Base-by-base conservation (phyloP, 1,140 invertebrate species). In the Zaprionus lachaisei region DNA sequence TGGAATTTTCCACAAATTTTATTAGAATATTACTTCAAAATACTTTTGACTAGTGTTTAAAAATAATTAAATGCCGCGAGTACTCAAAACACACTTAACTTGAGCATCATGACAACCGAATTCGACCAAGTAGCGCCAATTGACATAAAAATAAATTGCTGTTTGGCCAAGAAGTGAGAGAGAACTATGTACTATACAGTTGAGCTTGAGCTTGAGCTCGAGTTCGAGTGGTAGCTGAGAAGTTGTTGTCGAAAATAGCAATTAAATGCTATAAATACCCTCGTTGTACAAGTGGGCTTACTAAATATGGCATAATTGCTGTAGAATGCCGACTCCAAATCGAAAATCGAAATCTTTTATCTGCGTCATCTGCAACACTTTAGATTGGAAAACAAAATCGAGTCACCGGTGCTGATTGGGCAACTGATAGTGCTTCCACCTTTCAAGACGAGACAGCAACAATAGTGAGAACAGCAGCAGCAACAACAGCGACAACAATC, bases 281-380 rank as follows among this genome's bases (percentile, higher is more conserved):
- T 7, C 11, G 22, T 9, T 55, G 28, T 15, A 57, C 58, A 55
- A 77, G 62, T 61, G 69, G 37, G 15, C 24, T n/a, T 63, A 74
- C 84, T 67, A 77, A 81, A 81, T 79, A 81, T 77, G 85, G 85
- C 81, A 77, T 77, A 81, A 87, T 87, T 85, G 81, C 63, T 70
- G 67, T 51, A 51, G 72, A 77, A 69, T 67, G 62, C 66, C 70
- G 37, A 65, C 7, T 60, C 20, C 26, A 65, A 58, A 72, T 62
- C 41, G 5, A n/a, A 47, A 17, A 47, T 60, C n/a, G 26, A 65
- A 58, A 72, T 67, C 54, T 75, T 70, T 70, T 86, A 89, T 79
- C 78, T 90, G 65, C 81, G 72, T 83, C 78, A 81, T 89, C 83
- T 81, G 77, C 83, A 58, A 87, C 68, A 79, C 78, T 81, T 79